A percentile compares a stretch with the other conserved stretches of the same genome.
Evolutionary conservation across 1,140 invertebrate genomes (phyloP).

Genomic region (Patella vulgata): DNA sequence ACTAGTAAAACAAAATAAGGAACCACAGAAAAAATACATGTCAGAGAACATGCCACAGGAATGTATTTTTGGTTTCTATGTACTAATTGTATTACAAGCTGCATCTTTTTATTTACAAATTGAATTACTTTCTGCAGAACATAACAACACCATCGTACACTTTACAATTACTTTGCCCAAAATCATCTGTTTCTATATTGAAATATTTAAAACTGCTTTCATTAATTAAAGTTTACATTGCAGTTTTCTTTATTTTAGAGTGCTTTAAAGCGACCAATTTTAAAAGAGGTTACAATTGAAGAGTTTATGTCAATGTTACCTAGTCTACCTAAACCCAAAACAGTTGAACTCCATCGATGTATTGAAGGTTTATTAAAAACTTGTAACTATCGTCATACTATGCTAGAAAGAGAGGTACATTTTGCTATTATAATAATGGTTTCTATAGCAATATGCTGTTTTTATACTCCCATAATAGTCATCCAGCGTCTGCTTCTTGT

Average conservation of each 20-base stretch:
- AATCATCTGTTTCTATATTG: not conserved
- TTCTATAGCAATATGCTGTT: not conserved
- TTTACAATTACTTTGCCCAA: not conserved
- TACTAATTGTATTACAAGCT: too few relatives aligned
- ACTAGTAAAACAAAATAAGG: too few relatives aligned
- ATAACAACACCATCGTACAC: not conserved
- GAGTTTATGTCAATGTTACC: slow-evolving; percentile 44
- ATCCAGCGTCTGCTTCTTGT: not conserved
- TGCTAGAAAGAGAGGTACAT: slow-evolving; percentile 47
- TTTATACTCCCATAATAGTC: not conserved
- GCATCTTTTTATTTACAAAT: too few relatives aligned
- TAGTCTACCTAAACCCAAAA: slow-evolving; percentile 36
- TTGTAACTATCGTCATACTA: slow-evolving; percentile 46
- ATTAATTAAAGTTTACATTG: not conserved
- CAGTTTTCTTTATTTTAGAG: slow-evolving; percentile 43
- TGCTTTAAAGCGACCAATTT: slow-evolving; percentile 41
- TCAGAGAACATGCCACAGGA: too few relatives aligned
- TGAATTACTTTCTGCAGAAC: too few relatives aligned
- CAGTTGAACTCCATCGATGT: slow-evolving; percentile 29
- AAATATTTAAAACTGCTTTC: not conserved
- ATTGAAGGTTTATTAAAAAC: slow-evolving; percentile 47
- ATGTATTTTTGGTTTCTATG: too few relatives aligned
- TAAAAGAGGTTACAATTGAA: slow-evolving; percentile 50
- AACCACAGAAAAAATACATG: too few relatives aligned
- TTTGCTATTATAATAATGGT: too few relatives aligned